These are phyloP conservation scores for Pseudoatta argentina DNA, from an alignment of 1,140 invertebrate species.

Conservation along the genomic window DNA sequence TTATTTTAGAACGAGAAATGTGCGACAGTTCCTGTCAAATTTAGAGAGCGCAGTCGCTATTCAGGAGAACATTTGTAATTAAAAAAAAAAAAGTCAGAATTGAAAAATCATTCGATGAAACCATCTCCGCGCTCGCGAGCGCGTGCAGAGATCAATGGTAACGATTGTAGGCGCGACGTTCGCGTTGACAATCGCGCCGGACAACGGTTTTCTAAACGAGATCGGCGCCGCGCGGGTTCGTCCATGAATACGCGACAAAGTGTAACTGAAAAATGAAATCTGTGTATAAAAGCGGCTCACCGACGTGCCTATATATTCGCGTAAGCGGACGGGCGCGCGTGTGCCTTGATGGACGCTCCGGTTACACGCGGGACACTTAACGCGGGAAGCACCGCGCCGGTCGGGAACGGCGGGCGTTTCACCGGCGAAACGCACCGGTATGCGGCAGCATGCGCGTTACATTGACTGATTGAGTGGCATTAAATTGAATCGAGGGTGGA, in stretches of 20 bases:
- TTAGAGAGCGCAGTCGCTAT: background rate
- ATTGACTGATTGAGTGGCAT: constrained; percentile 86
- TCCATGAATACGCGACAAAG: constrained; percentile 72
- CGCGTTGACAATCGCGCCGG: constrained; percentile 27
- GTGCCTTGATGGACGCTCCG: constrained; percentile 72
- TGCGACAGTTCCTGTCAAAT: too few species aligned
- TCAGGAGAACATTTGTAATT: background rate
- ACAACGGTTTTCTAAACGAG: constrained; percentile 23
- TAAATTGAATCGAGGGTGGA: constrained; percentile 85
- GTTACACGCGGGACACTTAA: constrained; percentile 76
- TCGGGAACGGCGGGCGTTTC: constrained; percentile 74
- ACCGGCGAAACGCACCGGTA: constrained; percentile 78
- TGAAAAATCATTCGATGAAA: constrained; percentile 49
- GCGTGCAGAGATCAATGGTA: constrained; percentile 22
- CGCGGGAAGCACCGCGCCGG: constrained; percentile 65
- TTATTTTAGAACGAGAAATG: too few species aligned
- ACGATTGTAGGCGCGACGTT: background rate
- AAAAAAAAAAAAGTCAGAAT: background rate
- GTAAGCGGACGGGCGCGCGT: background rate
- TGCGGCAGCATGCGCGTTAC: constrained; percentile 83
- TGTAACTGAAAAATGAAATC: constrained; percentile 77
- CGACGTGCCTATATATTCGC: constrained; percentile 66
- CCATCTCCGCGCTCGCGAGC: background rate
- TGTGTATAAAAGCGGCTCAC: constrained; percentile 65
- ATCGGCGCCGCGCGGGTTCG: constrained; percentile 22